Base-by-base conservation (phyloP, 2,113 vertebrate species). In the Paedocypris sp. region DNA sequence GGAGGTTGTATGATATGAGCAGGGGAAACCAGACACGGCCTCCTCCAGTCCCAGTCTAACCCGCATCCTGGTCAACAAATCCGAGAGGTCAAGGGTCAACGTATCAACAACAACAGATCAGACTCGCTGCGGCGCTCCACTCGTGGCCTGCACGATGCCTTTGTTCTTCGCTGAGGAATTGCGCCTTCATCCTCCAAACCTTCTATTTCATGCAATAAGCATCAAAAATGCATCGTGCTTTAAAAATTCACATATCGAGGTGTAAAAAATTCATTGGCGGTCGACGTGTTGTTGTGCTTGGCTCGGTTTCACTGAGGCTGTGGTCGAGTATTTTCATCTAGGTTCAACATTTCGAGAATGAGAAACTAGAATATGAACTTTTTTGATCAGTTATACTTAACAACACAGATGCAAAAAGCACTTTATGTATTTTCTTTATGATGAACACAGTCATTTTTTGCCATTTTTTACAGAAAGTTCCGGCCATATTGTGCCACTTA, bases 1-100 rank as follows among this genome's bases (percentile, higher is more conserved):
- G 33, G 47, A 53, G 28, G 72, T 71, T 72, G 73, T 73, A 70
- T 70, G 60, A 74, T 65, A 60, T 57, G 64, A 77, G 47, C 60
- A 71, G 58, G 59, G 71, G 79, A 72, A 78, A 83, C 64, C 12
- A 39, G 61, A 84, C 46, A 74, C 65, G 36, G 10, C 65, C 23
- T 58, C 60, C 54, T 71, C 13, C 16, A 51, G 64, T 51, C 66
- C 62, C 43, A 57, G 58, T 63, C 58, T 67, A 16, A 20, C 35
- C 39, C 10, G 12, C 5, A 20, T 41, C 60, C 50, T 65, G 59
- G 26, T 45, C 12, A 41, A 1, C 38, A n/a, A 56, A 64, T 64
- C 39, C 57, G 50, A 39, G 43, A 18, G 10, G 47, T 31, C 48
- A 18, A n/a, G 18, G 46, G 56, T 65, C 45, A 69, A 25, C 20